Evolutionary conservation across 2,888 invertebrate genomes (phyloP), one percentile per base, ranked within the genome.

Genomic region (Leptogaster cylindrica): DNA sequence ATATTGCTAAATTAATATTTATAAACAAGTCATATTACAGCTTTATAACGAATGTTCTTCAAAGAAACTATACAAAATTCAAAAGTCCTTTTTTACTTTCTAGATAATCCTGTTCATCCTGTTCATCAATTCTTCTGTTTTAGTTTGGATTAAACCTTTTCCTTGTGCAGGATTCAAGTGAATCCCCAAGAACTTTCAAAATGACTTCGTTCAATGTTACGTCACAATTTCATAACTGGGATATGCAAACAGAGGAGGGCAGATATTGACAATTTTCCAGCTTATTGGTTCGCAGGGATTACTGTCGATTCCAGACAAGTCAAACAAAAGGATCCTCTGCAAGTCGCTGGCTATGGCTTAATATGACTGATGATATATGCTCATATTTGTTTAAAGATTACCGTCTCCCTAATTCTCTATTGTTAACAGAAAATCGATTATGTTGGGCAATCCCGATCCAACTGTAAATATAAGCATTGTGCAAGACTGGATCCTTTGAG

Each of bases 251-350:
- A 52, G 52, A 52, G 20, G 27, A 18, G 7, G 18, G 0, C 14
- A 16, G 52, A 52, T 52, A 27, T 14, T 33, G 52, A 33, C 52
- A 16, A 52, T 52, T 52, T 52, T 52, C 52, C 18, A 20, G 31
- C 31, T 52, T 52, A 52, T 52, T 52, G 52, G 52, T 52, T 52
- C 52, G 52, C 31, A 52, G 52, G 52, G 52, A 52, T 52, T 52
- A 28, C 16, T 16, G 52, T n/a, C 16, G 31, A 52, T 33, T 28
- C 31, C 52, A 52, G 52, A 52, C 52, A 52, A 31, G 14, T 52
- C 52, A 52, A 52, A 33, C 52, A 52, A 16, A 10, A n/a, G 8
- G 33, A 52, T 33, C 18, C 20, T 20, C 46, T 52, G 20, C 20
- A 18, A 52, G 31, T n/a, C 52, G 14, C 14, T 12, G 8, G 10